Evolutionary conservation across 2,888 invertebrate genomes (phyloP).

Genomic region (Apeira syringaria): DNA sequence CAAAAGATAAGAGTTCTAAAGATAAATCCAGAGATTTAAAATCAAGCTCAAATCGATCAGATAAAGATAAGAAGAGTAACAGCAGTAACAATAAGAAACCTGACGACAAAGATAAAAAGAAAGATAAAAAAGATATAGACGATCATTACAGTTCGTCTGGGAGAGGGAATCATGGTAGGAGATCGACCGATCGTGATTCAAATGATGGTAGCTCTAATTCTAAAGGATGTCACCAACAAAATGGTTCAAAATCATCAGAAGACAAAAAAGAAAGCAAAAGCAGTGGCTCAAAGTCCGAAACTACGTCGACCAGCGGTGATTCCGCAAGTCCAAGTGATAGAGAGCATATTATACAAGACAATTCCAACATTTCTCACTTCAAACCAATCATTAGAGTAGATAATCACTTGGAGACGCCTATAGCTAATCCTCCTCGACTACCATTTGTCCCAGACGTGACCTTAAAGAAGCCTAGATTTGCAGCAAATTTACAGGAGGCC

Average conservation of each 20-base stretch:
- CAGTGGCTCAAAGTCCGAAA: constrained; percentile 69
- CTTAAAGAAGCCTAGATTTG: constrained; percentile 87
- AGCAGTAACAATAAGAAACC: constrained; percentile 60
- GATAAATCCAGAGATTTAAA: constrained; percentile 61
- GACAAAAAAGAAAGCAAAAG: constrained; percentile 68
- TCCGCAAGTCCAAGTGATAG: constrained; percentile 81
- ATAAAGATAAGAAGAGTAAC: constrained; percentile 68
- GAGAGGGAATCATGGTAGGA: constrained; percentile 85
- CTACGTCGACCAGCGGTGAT: constrained; percentile 72
- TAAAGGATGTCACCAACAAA: constrained; percentile 67
- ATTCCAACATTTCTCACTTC: constrained; percentile 43
- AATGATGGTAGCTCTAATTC: constrained; percentile 87
- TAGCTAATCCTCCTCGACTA: constrained; percentile 59
- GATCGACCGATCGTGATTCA: constrained; percentile 91
- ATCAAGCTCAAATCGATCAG: constrained; percentile 65
- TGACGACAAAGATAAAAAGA: constrained; percentile 74
- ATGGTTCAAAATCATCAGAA: constrained; percentile 60
- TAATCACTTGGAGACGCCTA: constrained; percentile 63
- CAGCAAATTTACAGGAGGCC: constrained; percentile 87
- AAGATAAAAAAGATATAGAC: constrained; percentile 84
- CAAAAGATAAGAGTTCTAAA: constrained; percentile 54
- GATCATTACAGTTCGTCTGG: constrained; percentile 88
- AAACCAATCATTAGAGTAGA: constrained; percentile 66
- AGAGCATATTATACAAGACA: constrained; percentile 46
- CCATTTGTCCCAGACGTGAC: constrained; percentile 76